Base-by-base conservation (phyloP, 2,797 vertebrate genomes). In the Poeciliopsis presidionis region DNA sequence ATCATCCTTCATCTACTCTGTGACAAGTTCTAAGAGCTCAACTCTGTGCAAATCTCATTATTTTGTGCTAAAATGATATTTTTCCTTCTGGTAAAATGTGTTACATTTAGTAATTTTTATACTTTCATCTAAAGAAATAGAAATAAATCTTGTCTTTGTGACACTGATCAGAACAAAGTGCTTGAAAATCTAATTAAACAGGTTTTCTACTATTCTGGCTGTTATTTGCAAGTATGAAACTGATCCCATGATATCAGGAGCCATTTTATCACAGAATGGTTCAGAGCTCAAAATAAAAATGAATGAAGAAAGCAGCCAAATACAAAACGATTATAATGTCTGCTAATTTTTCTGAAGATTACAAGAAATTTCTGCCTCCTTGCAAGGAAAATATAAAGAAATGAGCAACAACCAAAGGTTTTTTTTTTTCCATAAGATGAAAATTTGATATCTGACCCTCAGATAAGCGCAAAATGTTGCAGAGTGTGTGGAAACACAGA, bases 401-500 rank as follows among this genome's bases (percentile, higher is more conserved):
- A 45, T 70, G 2, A 39, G 63, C 20, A 67, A 67, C 63, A 25
- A 65, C 33, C 39, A 41, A 69, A 13, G 22, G 22, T 3, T 41
- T 41, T 41, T 41, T 41, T 41, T 43, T n/a, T 30, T 1, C 20
- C 0, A 9, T n/a, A 14, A 43, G 25, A 69, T 41, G 11, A 16
- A 14, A 43, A 70, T 45, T 41, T 70, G 67, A n/a, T 75, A 67
- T 74, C 82, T 30, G 33, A 25, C 33, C 25, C 20, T 71, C 5
- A 65, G 33, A 55, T 65, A 63, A 76, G 80, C 77, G 70, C 39
- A 67, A 80, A 84, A 81, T 8, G 28, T n/a, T 7, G n/a, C 85
- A 79, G 81, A 65, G 9, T 30, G 84, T 75, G 25, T 46, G 85
- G 86, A 77, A 81, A 81, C 86, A 47, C 61, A 1, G 73, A 78